These are phyloP conservation scores for Phortica okadai DNA, from an alignment of 2,888 invertebrate species.

Conservation along the genomic window DNA sequence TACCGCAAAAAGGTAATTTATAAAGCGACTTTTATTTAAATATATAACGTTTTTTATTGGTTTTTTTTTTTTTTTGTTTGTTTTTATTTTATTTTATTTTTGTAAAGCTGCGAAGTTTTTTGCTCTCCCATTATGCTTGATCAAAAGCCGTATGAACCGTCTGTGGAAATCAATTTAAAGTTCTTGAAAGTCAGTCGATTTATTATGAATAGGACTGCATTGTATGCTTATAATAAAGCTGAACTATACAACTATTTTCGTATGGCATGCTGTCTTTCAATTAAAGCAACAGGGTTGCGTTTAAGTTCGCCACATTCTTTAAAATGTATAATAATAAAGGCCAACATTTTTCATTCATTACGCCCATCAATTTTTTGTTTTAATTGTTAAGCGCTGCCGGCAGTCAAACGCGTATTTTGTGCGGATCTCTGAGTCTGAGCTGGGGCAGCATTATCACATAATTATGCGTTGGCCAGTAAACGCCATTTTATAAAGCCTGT, in stretches of 20 bases:
- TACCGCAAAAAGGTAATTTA: conserved; percentile 59
- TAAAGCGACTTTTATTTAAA: conserved; percentile 37
- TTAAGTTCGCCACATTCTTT: too few species aligned
- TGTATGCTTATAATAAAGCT: too few species aligned
- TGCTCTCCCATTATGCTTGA: too few species aligned
- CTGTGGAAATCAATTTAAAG: too few species aligned
- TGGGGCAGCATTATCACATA: conserved; percentile 24
- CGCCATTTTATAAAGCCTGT: conserved; percentile 23
- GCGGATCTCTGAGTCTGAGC: neutral
- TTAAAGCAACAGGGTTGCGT: too few species aligned
- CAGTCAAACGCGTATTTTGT: neutral
- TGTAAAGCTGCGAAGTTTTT: too few species aligned
- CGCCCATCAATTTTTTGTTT: neutral
- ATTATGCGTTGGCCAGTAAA: conserved; percentile 13
- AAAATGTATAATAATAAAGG: too few species aligned
- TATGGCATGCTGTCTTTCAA: too few species aligned
- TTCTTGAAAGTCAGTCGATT: too few species aligned
- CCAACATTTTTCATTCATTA: neutral
- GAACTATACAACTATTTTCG: too few species aligned
- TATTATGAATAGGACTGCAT: too few species aligned
- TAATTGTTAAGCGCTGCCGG: neutral
- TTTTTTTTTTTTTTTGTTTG: neutral
- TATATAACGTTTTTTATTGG: neutral
- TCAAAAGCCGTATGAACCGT: too few species aligned
- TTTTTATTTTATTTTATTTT: neutral